These are phyloP conservation scores for Cryptophagus acutangulus DNA, from an alignment of 2,888 invertebrate genomes.

Conservation along the genomic window DNA sequence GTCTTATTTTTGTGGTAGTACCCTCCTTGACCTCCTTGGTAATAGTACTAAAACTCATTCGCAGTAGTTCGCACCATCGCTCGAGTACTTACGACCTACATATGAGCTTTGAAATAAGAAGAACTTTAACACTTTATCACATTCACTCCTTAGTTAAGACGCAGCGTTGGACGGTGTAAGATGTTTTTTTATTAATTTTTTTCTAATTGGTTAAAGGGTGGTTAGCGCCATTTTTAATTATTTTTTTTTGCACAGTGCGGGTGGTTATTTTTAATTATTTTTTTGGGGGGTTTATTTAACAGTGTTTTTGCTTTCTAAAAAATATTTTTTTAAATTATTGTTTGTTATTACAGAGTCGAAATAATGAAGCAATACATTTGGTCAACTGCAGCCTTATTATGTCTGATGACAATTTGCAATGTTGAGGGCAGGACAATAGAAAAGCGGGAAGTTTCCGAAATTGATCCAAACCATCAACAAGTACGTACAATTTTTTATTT, in stretches of 20 bases:
- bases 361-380: slow-evolving; percentile 39
- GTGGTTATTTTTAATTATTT: no score
- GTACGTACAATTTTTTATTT: slow-evolving; percentile 18
- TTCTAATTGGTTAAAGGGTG: background rate
- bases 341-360: background rate
- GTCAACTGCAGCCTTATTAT: slow-evolving; percentile 32
- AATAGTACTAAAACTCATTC: no score
- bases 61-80: no score
- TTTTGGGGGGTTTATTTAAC: background rate
- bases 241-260: no score
- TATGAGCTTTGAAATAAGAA: slow-evolving; percentile 48
- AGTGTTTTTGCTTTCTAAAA: background rate
- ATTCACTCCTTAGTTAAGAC: slow-evolving; percentile 45
- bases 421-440: slow-evolving; percentile 36
- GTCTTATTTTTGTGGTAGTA: slow-evolving; percentile 20
- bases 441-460: slow-evolving; percentile 33
- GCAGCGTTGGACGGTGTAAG: slow-evolving; percentile 44
- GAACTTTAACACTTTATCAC: slow-evolving; percentile 48
- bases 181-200: slow-evolving; percentile 13
- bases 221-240: slow-evolving; percentile 23
- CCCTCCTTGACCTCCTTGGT: slow-evolving; percentile 46
- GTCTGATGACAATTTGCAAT: slow-evolving; percentile 32
- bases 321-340: background rate
- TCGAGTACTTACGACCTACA: slow-evolving; percentile 45
- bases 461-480: slow-evolving; percentile 11